Evolutionary conservation across 2,113 vertebrate species (phyloP).

Genomic region (Hemiprocne comata): DNA sequence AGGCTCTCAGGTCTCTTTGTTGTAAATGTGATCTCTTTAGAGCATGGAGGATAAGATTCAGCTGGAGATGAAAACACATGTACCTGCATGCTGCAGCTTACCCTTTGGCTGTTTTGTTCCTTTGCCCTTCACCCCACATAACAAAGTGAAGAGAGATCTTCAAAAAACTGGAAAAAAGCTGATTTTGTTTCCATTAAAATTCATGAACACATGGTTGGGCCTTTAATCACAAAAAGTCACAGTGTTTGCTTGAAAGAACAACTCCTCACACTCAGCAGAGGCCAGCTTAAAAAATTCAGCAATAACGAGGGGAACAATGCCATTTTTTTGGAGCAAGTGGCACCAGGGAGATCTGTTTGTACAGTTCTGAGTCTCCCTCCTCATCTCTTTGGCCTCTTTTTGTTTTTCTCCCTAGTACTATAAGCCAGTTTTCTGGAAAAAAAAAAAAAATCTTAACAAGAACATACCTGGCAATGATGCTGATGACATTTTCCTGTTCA

Average conservation of each 20-base stretch:
- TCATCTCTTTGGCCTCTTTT: not conserved
- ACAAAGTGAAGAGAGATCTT: not conserved
- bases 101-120: not conserved
- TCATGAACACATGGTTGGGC: slow-evolving; percentile 25
- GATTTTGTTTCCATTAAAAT: slow-evolving; percentile 47
- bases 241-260: not conserved
- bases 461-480: not conserved
- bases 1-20: not conserved
- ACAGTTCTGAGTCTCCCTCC: not conserved
- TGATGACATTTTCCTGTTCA: not conserved
- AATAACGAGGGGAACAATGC: not conserved
- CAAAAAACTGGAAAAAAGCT: not conserved
- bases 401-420: not conserved
- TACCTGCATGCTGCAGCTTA: not conserved
- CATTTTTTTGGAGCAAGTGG: not conserved
- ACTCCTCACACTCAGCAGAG: not conserved
- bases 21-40: slow-evolving; percentile 22
- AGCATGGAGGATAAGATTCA: slow-evolving; percentile 4
- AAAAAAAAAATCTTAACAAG: not conserved
- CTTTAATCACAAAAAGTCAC: slow-evolving; percentile 15
- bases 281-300: not conserved
- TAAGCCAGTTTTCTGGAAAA: not conserved
- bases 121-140: not conserved
- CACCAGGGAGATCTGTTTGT: not conserved
- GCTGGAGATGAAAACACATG: not conserved